Percentiles rank a stretch among this genome's conserved stretches.
Conservation (phyloP, 2,797 vertebrate genomes). For the Bovichtus variegatus region DNA sequence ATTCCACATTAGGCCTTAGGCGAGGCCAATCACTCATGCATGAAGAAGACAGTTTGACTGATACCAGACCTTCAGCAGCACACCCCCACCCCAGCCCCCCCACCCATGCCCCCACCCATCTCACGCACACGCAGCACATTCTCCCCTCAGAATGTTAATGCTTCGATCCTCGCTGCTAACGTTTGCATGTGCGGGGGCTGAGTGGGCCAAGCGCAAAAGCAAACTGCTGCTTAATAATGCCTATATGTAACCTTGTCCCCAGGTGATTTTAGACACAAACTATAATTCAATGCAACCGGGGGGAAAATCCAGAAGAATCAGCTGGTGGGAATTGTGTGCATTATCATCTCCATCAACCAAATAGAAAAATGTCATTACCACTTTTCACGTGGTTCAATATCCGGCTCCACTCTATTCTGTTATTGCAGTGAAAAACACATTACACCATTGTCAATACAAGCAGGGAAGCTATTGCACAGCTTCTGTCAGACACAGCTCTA, state of each 20-base stretch:
- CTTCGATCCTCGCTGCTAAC: neutral
- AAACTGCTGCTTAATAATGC: constrained; percentile 20
- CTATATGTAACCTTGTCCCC: constrained; percentile 14
- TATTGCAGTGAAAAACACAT: constrained; percentile 15
- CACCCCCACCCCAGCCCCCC: neutral
- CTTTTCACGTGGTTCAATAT: constrained; percentile 24
- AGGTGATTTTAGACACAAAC: constrained; percentile 15
- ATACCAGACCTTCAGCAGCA: constrained; percentile 72
- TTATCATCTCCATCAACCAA: neutral
- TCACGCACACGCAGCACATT: constrained; percentile 17
- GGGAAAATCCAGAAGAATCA: neutral
- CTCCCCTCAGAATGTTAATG: constrained; percentile 56
- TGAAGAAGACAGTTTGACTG: constrained; percentile 75
- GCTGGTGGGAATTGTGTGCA: neutral
- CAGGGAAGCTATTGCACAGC: no score
- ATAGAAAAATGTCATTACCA: constrained; percentile 7
- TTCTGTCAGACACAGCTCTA: no score
- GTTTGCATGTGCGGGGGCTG: constrained; percentile 16
- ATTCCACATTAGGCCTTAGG: constrained; percentile 56
- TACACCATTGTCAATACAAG: no score
- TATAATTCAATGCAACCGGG: neutral
- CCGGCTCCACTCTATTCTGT: constrained; percentile 17
- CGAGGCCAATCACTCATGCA: constrained; percentile 59
- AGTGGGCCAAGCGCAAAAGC: constrained; percentile 14
- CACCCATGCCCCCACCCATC: neutral